Base-by-base conservation (phyloP, 2,797 vertebrate species). In the Silurus aristotelis region DNA sequence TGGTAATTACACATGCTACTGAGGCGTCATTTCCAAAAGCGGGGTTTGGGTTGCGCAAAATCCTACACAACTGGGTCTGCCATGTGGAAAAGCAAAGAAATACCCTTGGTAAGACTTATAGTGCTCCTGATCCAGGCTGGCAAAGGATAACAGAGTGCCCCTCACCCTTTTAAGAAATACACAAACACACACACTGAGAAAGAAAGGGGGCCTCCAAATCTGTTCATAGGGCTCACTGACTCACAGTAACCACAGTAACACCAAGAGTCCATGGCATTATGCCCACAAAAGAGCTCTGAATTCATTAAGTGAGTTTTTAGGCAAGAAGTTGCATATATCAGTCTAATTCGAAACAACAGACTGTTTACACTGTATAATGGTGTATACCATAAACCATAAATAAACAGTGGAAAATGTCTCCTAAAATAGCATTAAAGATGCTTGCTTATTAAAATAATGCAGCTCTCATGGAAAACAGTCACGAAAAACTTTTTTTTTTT, bases 71-170 rank as follows among this genome's bases (percentile, higher is more conserved):
- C 92, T 86, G 89, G 86, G 79, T 87, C 84, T 88, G 82, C 92
- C 90, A 91, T 90, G 89, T 92, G 90, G 89, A 91, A 92, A 91
- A 91, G 89, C 86, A 89, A 73, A 76, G 88, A 90, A 68, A 91
- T 87, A 89, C 87, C 88, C 89, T 87, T 76, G n/a, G 87, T 88
- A 88, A 90, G 89, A 86, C 86, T 87, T 85, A 84, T 46, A 63
- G 77, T 85, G 81, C 80, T 84, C 87, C 82, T 88, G 84, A 89
- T 89, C 87, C 85, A 84, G 83, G 79, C 85, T 87, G 90, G 86
- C 88, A 88, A 81, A 88, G 83, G 80, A 89, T 88, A 86, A 88
- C 85, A 87, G 84, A 83, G 85, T 85, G 77, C 84, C 83, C 73
- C 80, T 84, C 73, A 66, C 83, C 76, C 84, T 73, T 80, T 83